These are phyloP conservation scores for Aurelia sp. DNA, from an alignment of 30 jellyfish, hydroid and myxozoan genomes.

Conservation along the genomic window DNA sequence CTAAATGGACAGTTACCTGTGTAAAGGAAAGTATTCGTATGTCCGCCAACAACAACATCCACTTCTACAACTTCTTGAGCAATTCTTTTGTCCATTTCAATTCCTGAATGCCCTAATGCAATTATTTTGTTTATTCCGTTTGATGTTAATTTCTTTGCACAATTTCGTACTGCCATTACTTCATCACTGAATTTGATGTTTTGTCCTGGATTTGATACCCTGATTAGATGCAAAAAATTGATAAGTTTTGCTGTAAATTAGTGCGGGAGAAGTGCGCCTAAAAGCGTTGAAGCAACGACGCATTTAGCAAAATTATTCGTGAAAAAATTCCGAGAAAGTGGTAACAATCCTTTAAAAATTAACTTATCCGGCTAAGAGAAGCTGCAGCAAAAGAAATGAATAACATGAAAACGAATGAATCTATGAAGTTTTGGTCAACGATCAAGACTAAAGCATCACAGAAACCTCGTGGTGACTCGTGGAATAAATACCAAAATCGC, in stretches of 20 bases:
- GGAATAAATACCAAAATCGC: not conserved
- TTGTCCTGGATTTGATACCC: conserved; percentile 84
- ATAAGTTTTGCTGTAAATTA: no score
- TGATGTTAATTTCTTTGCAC: conserved; percentile 32
- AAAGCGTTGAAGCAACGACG: no score
- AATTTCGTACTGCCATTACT: conserved; percentile 40
- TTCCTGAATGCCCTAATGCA: conserved; percentile 91
- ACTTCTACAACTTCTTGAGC: conserved; percentile 76
- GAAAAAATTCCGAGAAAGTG: not conserved
- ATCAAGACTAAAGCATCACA: no score
- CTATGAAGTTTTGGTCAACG: no score
- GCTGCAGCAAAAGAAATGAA: no score
- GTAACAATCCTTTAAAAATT: not conserved
- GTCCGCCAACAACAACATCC: conserved; percentile 90
- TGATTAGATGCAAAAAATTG: not conserved
- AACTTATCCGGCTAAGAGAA: not conserved
- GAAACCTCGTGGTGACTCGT: not conserved
- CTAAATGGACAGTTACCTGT: conserved; percentile 39
- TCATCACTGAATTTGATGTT: conserved; percentile 68
- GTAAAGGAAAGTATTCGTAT: conserved; percentile 78
- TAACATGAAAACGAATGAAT: no score
- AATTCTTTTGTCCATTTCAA: conserved; percentile 62
- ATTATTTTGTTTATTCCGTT: conserved; percentile 58
- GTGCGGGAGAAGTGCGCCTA: not conserved
- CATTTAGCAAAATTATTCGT: no score